Percentiles rank a stretch among this genome's conserved stretches.
phyloP scores from a whole-genome alignment of 2,888 invertebrate species.

The Anorthoa munda region DNA sequence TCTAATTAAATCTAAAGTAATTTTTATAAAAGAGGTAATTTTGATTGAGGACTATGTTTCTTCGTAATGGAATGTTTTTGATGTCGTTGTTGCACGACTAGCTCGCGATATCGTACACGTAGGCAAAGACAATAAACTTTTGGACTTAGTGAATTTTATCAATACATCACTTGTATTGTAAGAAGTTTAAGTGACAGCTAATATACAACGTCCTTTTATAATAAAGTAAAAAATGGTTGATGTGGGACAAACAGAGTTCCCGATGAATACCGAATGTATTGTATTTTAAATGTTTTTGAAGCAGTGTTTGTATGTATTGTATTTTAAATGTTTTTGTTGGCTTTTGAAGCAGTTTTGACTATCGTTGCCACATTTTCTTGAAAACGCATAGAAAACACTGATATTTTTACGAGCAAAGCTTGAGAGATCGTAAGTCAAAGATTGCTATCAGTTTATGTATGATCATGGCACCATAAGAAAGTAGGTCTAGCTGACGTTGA shows the following conservation, averaged over 20 bases:
- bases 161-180: not conserved
- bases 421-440: not conserved
- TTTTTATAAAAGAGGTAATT: constrained; percentile 36
- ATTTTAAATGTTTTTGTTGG: not conserved
- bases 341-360: not conserved
- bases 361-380: not conserved
- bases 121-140: not conserved
- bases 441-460: not conserved
- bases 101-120: constrained; percentile 1
- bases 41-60: not conserved
- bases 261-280: no score
- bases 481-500: not conserved
- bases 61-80: constrained; percentile 4
- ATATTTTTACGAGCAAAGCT: no score
- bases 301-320: no score
- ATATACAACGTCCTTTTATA: not conserved
- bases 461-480: not conserved
- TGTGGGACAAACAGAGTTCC: no score
- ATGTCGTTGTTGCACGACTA: not conserved
- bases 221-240: not conserved
- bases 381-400: not conserved
- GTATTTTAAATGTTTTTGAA: not conserved
- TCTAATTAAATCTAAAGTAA: constrained; percentile 27
- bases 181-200: not conserved
- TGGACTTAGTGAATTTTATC: not conserved